Conservation (phyloP, 2,888 invertebrate genomes). For the Suillia variegata region DNA sequence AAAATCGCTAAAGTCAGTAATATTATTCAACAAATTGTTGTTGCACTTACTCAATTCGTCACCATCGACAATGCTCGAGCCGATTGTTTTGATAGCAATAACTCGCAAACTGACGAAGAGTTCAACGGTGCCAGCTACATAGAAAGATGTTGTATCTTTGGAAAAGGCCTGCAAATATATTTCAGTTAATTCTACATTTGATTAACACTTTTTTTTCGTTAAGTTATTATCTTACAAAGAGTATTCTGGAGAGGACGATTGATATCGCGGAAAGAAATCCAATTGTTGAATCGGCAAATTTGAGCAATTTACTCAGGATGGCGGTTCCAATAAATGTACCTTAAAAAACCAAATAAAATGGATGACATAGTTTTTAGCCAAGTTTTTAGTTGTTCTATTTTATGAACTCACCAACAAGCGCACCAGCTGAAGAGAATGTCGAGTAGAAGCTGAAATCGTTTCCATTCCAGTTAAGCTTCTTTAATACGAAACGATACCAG, state of each 20-base stretch:
- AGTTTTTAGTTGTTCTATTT: not conserved
- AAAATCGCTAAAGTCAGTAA: not conserved
- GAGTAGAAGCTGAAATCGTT: constrained; percentile 53
- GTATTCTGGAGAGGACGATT: constrained; percentile 51
- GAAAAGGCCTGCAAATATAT: constrained; percentile 51
- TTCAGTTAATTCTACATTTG: not conserved
- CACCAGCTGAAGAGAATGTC: constrained; percentile 52
- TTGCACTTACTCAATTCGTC: constrained; percentile 57
- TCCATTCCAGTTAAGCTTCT: constrained; percentile 58
- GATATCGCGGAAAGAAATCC: constrained; percentile 55
- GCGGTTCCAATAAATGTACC: constrained; percentile 60
- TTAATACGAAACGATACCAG: constrained; percentile 54
- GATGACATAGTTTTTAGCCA: too few species aligned
- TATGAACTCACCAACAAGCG: constrained; percentile 40
- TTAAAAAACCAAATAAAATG: constrained; percentile 10
- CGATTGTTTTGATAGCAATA: constrained; percentile 58
- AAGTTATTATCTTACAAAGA: constrained; percentile 55
- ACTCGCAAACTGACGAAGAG: constrained; percentile 56
- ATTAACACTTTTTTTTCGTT: not conserved
- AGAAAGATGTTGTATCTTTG: constrained; percentile 47
- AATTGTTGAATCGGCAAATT: constrained; percentile 54
- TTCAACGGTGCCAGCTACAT: constrained; percentile 53
- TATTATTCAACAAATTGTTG: not conserved
- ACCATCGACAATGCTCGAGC: constrained; percentile 55
- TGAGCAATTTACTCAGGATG: constrained; percentile 55